Conservation (phyloP, 1,140 invertebrate species). For the Sitobion miscanthi region DNA sequence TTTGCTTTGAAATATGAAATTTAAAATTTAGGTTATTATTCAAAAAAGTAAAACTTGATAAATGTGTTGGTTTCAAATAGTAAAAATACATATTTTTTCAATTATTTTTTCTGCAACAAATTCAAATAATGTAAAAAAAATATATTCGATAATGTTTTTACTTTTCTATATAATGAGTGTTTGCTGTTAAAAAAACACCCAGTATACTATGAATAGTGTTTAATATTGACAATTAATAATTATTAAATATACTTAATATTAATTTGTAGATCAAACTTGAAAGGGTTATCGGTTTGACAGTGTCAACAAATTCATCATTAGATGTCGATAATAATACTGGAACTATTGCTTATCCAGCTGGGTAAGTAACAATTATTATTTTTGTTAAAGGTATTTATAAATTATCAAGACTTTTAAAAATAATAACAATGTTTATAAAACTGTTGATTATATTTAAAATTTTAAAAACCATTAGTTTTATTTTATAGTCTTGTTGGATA, state of each 20-base stretch:
- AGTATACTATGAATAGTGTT: background rate
- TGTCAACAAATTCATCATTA: slow-evolving; percentile 87
- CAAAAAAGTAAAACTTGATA: too few species aligned
- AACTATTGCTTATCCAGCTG: slow-evolving; percentile 91
- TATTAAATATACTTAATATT: slow-evolving; percentile 58
- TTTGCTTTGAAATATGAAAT: background rate
- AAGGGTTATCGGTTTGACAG: slow-evolving; percentile 89
- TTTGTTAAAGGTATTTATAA: background rate
- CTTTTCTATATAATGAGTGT: background rate
- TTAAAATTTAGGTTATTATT: background rate
- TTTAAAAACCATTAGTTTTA: background rate
- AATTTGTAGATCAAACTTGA: slow-evolving; percentile 90
- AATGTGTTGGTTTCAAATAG: too few species aligned
- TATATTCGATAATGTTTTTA: background rate
- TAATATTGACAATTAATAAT: background rate
- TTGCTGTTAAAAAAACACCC: background rate
- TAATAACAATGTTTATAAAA: background rate
- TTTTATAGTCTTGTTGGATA: background rate
- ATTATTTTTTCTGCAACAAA: background rate
- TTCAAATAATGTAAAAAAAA: background rate
- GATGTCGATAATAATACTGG: slow-evolving; percentile 86
- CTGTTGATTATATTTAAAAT: background rate
- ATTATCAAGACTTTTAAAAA: background rate
- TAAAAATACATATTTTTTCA: background rate
- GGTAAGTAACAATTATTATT: slow-evolving; percentile 73